Percentiles rank a stretch among this genome's conserved stretches.
Conservation (phyloP, 2,888 invertebrate species). For the Eupeodes luniger region DNA sequence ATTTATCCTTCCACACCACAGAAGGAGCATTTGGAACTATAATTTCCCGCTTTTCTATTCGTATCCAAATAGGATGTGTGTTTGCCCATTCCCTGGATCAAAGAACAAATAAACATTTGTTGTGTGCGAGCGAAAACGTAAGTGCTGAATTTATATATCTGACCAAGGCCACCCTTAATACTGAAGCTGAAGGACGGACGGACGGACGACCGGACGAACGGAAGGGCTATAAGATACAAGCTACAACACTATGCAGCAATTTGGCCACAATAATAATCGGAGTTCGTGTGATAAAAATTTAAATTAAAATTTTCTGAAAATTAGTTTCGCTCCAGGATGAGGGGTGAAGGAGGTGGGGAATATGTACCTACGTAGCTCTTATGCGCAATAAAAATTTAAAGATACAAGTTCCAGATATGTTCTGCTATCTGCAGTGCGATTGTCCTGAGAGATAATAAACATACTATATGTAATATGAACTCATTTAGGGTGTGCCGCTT, state of each 20-base stretch:
- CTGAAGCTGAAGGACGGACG: neutral
- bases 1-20: conserved; percentile 15
- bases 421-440: conserved; percentile 16
- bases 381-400: conserved; percentile 40
- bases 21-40: conserved; percentile 61
- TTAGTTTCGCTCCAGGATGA: neutral
- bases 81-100: conserved; percentile 3
- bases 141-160: conserved; percentile 41
- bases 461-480: neutral
- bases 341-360: neutral
- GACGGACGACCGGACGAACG: no score
- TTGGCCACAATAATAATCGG: conserved; percentile 10
- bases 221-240: no score
- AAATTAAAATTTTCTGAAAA: conserved; percentile 47
- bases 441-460: conserved; percentile 14
- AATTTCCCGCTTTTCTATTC: conserved; percentile 53
- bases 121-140: conserved; percentile 23
- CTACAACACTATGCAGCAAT: neutral
- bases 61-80: conserved; percentile 1
- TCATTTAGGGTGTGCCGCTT: conserved; percentile 7
- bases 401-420: conserved; percentile 27
- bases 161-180: neutral
- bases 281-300: conserved; percentile 45
- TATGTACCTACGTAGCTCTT: neutral
- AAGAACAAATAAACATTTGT: conserved; percentile 55